phyloP scores from a whole-genome alignment of 2,797 vertebrate species.

The Anolis apletophallus region DNA sequence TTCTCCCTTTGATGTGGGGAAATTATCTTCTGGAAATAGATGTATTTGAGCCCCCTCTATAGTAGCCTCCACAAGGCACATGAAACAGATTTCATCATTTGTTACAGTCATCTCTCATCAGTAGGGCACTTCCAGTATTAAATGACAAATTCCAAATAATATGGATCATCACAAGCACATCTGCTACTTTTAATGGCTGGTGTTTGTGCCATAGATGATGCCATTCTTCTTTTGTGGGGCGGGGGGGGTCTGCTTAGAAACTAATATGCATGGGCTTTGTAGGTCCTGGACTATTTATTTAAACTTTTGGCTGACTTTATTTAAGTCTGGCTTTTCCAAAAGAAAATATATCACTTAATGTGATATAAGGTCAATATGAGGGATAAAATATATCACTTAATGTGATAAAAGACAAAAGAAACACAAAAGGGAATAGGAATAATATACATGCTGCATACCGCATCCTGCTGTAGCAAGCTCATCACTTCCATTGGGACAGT shows the following conservation, averaged over 20 bases:
- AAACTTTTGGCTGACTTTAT: neutral
- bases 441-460: conserved; percentile 75
- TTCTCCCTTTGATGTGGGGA: neutral
- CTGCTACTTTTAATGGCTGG: neutral
- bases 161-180: neutral
- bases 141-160: neutral
- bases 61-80: neutral
- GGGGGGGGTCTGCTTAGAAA: neutral
- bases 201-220: neutral
- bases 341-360: neutral
- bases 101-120: neutral
- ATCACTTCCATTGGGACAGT: conserved; percentile 93
- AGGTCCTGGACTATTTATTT: neutral
- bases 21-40: neutral
- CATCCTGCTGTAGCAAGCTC: conserved; percentile 94
- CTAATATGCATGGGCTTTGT: neutral
- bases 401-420: neutral
- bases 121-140: neutral
- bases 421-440: neutral
- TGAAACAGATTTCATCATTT: neutral
- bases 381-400: neutral
- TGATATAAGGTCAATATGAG: neutral
- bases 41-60: no score
- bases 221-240: neutral
- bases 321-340: neutral